These are phyloP conservation scores for Metridium senile DNA, from an alignment of 92 coral and sea anemone genomes.

Conservation along the genomic window DNA sequence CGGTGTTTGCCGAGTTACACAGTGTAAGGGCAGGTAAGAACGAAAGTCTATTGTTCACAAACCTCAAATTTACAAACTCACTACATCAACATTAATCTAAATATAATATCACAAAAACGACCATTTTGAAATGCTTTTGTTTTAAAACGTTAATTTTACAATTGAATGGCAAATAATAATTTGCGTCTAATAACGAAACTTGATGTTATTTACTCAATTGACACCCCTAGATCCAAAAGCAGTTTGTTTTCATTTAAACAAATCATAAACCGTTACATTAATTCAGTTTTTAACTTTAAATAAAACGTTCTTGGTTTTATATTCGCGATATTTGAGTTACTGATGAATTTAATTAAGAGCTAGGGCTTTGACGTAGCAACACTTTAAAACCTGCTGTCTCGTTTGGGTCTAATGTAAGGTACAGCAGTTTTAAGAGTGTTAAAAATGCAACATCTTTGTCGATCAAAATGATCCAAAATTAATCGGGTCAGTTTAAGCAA, in stretches of 20 bases:
- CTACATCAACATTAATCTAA: background rate
- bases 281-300: background rate
- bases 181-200: no score
- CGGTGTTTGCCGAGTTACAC: slow-evolving; percentile 19
- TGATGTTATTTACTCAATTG: background rate
- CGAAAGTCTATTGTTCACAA: slow-evolving; percentile 9
- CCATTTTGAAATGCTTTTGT: no score
- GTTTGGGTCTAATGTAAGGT: background rate
- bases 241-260: background rate
- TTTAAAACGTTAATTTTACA: no score
- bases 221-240: background rate
- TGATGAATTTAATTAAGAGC: background rate
- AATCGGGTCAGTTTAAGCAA: no score
- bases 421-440: slow-evolving; percentile 5
- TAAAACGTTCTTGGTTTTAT: no score
- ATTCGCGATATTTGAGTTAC: background rate
- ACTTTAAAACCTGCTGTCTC: slow-evolving; percentile 21
- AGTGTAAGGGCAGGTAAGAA: slow-evolving; percentile 25
- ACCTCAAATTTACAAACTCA: background rate
- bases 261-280: background rate
- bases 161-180: no score
- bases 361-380: background rate
- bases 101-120: no score
- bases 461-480: background rate
- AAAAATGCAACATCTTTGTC: background rate